Base-by-base conservation (phyloP, 1,140 invertebrate genomes). In the Apis cerana region DNA sequence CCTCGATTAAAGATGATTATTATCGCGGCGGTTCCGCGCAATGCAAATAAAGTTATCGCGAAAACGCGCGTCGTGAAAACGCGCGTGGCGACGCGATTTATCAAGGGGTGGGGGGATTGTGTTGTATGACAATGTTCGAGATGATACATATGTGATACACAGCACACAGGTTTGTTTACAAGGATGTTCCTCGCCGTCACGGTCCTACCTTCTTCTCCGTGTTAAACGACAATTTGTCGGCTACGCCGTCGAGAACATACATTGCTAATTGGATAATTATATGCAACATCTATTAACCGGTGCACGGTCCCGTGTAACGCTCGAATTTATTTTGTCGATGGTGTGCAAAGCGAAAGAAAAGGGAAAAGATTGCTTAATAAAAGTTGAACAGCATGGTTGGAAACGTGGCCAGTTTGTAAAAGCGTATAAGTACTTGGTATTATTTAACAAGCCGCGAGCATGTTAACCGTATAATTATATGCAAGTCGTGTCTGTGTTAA, bases 261-360 rank as follows among this genome's bases (percentile, higher is more conserved):
- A 81, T 33, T 56, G 71, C 71, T 81, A 75, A 81, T 81, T 81
- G 79, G 79, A 81, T 75, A 75, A 81, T 81, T 81, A 75, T 75
- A 81, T 75, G 71, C 79, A 81, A 81, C 71, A 56, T 80, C 71
- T 80, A 75, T 74, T 80, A 80, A 80, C 9, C 69, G 8, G 33
- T 21, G 48, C 23, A 17, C 19, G 70, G 43, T 27, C 52, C 11
- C 71, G 79, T 75, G 71, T 75, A 80, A 67, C 7, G 27, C 33
- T 50, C 59, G 21, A 27, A 19, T 72, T 74, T 50, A 64, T 72
- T 74, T 43, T 11, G 71, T 59, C 27, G 54, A 48, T 27, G 17
- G 43, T 3, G 8, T 21, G 56, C 4, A 8, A 33, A 19, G n/a
- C 17, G 12, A 56, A 71, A 54, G 59, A 15, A 59, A n/a, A 67